Percentiles rank a stretch among this genome's conserved stretches.
Conservation (phyloP, 2,888 invertebrate species). For the Hypercompe scribonia region DNA sequence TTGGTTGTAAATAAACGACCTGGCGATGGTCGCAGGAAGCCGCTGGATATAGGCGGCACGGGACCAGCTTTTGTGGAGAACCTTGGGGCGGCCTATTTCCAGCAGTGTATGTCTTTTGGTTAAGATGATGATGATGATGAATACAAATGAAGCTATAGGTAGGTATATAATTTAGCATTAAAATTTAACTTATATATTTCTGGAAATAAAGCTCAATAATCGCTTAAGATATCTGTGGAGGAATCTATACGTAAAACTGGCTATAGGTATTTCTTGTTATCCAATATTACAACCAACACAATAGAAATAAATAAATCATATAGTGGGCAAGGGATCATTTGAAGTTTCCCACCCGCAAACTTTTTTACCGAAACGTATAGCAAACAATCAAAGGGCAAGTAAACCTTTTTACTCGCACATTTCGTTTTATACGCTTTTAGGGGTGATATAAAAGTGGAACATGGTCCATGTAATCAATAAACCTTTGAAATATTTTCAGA, state of each 20-base stretch:
- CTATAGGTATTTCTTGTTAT: conserved; percentile 31
- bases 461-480: conserved; percentile 69
- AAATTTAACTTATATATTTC: background rate
- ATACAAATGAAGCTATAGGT: too few species aligned
- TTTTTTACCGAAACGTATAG: conserved; percentile 63
- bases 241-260: background rate
- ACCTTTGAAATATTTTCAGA: conserved; percentile 52
- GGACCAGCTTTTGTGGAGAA: too few species aligned
- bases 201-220: background rate
- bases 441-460: conserved; percentile 66
- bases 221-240: background rate
- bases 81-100: too few species aligned
- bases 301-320: conserved; percentile 61
- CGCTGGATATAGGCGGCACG: too few species aligned
- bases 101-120: too few species aligned
- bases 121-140: too few species aligned
- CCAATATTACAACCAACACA: conserved; percentile 38
- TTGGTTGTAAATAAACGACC: too few species aligned
- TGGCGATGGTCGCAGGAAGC: too few species aligned
- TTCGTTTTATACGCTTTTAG: conserved; percentile 69
- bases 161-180: background rate
- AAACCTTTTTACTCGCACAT: conserved; percentile 73
- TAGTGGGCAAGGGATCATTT: conserved; percentile 46
- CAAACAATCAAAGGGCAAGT: conserved; percentile 76
- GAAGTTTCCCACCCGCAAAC: conserved; percentile 48